Evolutionary conservation across 2,113 vertebrate genomes (phyloP), one percentile per base, ranked within the genome.

Genomic region (Eclectus roratus): DNA sequence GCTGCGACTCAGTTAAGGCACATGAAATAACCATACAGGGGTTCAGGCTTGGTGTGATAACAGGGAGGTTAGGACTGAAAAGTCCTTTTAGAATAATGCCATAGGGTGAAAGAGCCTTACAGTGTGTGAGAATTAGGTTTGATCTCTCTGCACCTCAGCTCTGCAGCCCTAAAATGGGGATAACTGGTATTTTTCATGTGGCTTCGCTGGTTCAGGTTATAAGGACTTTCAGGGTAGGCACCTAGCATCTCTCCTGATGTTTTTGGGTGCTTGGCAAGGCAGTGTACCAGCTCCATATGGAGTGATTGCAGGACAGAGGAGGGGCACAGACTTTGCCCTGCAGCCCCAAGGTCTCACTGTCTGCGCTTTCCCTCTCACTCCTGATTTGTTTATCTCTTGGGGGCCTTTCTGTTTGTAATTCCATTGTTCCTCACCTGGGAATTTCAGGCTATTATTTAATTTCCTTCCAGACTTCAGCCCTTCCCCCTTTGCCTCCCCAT

Each of bases 391-490:
- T 84, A 66, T 95, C 96, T 97, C 92, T 69, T 31, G 63, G 95
- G 95, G 88, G 77, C 92, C 88, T 77, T 87, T 96, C 88, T 96
- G 96, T 16, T 96, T 96, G 76, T 80, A 96, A 95, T 96, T 93
- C 96, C 88, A 92, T 94, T 92, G 93, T 96, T 94, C 92, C 93
- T 94, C 96, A 97, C 93, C 96, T 97, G 96, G 96, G 96, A 96
- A 93, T 96, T 96, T 63, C 83, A 77, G 83, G 88, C 96, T 93
- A 94, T 97, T 97, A 96, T 97, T 97, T 96, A 93, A 97, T 97
- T 97, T 96, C 96, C 96, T 95, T 63, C 77, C 94, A 89, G 91
- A 77, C 65, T 47, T 49, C 85, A 91, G 89, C 93, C 94, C 93
- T 96, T 35, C 91, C 94, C 94, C 89, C 88, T 49, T 68, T 31